Percentiles rank a stretch among this genome's conserved stretches.
phyloP scores from a whole-genome alignment of 92 coral and sea anemone genomes.

The Palythoa heliodiscus region DNA sequence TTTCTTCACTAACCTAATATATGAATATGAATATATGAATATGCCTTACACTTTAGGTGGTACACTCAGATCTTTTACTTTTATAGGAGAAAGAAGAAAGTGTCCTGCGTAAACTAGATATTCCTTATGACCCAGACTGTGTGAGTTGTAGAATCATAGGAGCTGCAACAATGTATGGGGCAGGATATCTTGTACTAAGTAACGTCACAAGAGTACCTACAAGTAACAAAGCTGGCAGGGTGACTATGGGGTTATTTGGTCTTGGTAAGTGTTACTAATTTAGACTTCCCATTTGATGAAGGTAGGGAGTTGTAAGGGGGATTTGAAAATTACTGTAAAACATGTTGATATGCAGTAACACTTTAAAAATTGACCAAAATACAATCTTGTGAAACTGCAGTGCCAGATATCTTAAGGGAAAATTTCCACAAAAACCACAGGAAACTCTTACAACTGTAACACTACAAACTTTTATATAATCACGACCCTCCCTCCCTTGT shows the following conservation, averaged over 20 bases:
- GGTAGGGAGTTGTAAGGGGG: neutral
- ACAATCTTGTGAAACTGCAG: no score
- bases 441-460: no score
- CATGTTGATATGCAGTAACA: no score
- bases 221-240: conserved; percentile 63
- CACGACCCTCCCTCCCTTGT: no score
- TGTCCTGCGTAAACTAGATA: conserved; percentile 61
- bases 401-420: no score
- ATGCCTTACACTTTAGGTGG: no score
- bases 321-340: neutral
- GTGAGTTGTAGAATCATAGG: conserved; percentile 77
- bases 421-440: no score
- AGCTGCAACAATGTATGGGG: conserved; percentile 73
- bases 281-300: no score
- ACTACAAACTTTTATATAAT: no score
- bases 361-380: no score
- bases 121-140: conserved; percentile 78
- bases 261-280: conserved; percentile 53
- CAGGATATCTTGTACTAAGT: conserved; percentile 66
- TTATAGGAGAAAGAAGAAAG: conserved; percentile 44
- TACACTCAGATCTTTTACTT: neutral
- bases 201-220: conserved; percentile 67
- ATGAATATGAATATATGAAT: no score
- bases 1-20: no score
- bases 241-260: conserved; percentile 75